Evolutionary conservation across 2,113 vertebrate species (phyloP).

Genomic region (Choloepus hoffmanni): DNA sequence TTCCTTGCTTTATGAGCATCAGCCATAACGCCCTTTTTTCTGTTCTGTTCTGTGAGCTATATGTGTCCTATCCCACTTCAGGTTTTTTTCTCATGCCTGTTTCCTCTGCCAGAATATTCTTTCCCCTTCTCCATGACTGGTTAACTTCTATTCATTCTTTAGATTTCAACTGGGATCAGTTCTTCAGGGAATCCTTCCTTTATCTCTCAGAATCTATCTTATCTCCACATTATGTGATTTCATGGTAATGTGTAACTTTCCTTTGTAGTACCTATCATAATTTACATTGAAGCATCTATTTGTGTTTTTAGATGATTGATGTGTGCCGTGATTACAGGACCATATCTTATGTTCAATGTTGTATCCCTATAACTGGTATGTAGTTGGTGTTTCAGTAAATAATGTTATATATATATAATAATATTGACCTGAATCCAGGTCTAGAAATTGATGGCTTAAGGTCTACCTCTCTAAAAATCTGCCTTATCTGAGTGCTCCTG

Average conservation of each 20-base stretch:
- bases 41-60: neutral
- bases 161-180: neutral
- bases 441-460: neutral
- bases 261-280: conserved; percentile 4
- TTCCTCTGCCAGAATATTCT: neutral
- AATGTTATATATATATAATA: neutral
- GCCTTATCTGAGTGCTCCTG: neutral
- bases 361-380: neutral
- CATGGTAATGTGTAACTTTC: neutral
- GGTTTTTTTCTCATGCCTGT: neutral
- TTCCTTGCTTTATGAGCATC: neutral
- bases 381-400: conserved; percentile 17
- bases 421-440: neutral
- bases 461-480: conserved; percentile 27
- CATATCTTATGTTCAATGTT: neutral
- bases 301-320: neutral
- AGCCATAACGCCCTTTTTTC: neutral
- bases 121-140: neutral
- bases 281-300: neutral
- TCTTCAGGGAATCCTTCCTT: conserved; percentile 15
- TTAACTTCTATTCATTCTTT: conserved; percentile 8
- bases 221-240: neutral
- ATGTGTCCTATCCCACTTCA: neutral
- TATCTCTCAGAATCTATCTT: neutral
- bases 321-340: neutral